Evolutionary conservation across 2,888 invertebrate genomes (phyloP).

Genomic region (Microchrysa polita): DNA sequence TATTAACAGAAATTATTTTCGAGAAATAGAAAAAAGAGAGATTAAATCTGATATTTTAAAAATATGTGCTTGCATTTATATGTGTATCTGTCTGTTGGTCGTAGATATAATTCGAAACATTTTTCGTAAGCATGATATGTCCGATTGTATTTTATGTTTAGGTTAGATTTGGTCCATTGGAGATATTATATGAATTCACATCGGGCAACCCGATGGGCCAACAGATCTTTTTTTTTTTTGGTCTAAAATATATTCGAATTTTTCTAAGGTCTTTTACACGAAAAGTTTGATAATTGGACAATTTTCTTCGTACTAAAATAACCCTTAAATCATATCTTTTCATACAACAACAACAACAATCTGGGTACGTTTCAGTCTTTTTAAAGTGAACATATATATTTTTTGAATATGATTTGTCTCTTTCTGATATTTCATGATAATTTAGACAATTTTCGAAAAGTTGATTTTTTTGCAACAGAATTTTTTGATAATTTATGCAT

Average conservation of each 20-base stretch:
- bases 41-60: conserved; percentile 30
- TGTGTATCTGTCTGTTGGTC: too few relatives aligned
- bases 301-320: background rate
- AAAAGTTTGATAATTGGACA: background rate
- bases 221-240: background rate
- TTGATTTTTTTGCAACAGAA: conserved; percentile 17
- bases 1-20: conserved; percentile 18
- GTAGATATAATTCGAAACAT: conserved; percentile 1
- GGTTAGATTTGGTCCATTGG: background rate
- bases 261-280: conserved; percentile 11
- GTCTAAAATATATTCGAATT: conserved; percentile 16
- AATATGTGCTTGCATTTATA: background rate
- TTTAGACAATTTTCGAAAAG: background rate
- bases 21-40: conserved; percentile 26
- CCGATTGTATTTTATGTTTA: conserved; percentile 6
- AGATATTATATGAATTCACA: background rate
- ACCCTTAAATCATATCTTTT: conserved; percentile 22
- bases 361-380: conserved; percentile 54
- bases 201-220: too few relatives aligned
- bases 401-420: conserved; percentile 33
- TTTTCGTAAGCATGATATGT: conserved; percentile 10
- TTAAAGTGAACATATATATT: conserved; percentile 42
- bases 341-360: conserved; percentile 49
- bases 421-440: conserved; percentile 12
- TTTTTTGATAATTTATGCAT: background rate